Percentiles rank a stretch among this genome's conserved stretches.
Evolutionary conservation across 2,888 invertebrate genomes (phyloP).

Genomic region (Podabrus alpinus): DNA sequence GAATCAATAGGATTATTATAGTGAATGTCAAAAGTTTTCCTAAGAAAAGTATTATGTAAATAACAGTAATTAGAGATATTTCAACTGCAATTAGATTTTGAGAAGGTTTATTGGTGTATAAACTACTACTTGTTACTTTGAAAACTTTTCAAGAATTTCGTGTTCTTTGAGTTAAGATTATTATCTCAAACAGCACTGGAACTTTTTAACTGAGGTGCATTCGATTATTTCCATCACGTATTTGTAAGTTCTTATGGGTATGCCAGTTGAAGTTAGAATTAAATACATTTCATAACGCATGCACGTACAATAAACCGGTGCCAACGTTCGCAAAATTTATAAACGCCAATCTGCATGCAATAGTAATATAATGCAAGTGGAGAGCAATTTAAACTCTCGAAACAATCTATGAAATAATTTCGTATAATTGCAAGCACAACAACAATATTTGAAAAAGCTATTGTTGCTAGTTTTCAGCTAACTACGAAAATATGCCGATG

Average conservation of each 20-base stretch:
- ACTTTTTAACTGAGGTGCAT: background rate
- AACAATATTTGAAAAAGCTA: too few relatives aligned
- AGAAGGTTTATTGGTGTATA: background rate
- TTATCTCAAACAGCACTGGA: background rate
- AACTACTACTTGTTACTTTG: background rate
- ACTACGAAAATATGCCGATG: too few relatives aligned
- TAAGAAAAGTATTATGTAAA: background rate
- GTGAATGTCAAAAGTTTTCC: background rate
- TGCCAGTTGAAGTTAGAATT: background rate
- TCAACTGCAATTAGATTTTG: background rate
- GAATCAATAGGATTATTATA: background rate
- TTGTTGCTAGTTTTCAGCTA: too few relatives aligned
- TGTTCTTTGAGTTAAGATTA: background rate
- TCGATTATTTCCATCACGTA: background rate
- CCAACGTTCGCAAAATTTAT: background rate
- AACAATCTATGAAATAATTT: background rate
- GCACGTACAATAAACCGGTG: background rate
- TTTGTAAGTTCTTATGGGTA: background rate
- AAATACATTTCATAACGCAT: conserved; percentile 1
- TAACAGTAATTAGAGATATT: background rate
- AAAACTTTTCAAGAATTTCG: background rate
- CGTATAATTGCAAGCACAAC: too few relatives aligned
- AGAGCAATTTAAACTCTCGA: background rate
- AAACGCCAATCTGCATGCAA: background rate
- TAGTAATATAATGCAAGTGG: background rate